A percentile compares a stretch with the other conserved stretches of the same genome.
Conservation (phyloP, 2,888 invertebrate genomes). For the Leptopilina drosophilae region DNA sequence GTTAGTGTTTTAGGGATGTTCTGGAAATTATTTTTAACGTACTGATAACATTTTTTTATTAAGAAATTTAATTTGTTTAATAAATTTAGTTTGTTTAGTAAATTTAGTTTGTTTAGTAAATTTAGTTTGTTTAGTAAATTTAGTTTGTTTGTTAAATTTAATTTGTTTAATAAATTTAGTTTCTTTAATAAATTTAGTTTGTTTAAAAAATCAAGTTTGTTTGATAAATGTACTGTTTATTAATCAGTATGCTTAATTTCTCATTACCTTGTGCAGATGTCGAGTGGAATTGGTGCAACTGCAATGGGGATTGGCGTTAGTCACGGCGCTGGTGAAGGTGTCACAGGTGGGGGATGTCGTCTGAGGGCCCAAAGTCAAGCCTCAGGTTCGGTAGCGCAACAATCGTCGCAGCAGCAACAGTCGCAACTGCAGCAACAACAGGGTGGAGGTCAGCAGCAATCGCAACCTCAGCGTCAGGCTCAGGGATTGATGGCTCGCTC, state of each 20-base stretch:
- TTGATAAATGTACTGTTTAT: too few species aligned
- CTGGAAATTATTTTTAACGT: too few species aligned
- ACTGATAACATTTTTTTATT: too few species aligned
- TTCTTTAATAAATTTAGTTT: too few species aligned
- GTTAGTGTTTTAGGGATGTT: too few species aligned
- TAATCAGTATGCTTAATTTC: not conserved
- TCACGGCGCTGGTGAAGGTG: slow-evolving; percentile 73
- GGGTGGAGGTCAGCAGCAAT: slow-evolving; percentile 63
- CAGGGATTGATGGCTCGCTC: slow-evolving; percentile 78
- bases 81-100: too few species aligned
- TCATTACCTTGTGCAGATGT: slow-evolving; percentile 67
- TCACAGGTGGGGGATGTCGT: slow-evolving; percentile 71
- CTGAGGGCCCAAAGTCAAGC: slow-evolving; percentile 72
- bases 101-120: too few species aligned
- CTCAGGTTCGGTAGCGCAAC: slow-evolving; percentile 66
- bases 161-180: too few species aligned
- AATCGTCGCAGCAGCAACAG: slow-evolving; percentile 61
- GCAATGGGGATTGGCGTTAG: slow-evolving; percentile 75
- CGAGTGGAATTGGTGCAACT: slow-evolving; percentile 75
- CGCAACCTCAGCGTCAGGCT: slow-evolving; percentile 70
- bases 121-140: too few species aligned
- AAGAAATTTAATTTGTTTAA: too few species aligned
- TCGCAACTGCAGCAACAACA: slow-evolving; percentile 59
- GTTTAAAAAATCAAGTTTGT: too few species aligned
- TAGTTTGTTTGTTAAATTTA: too few species aligned